A percentile compares a stretch with the other conserved stretches of the same genome.
Conservation (phyloP, 2,888 invertebrate genomes). For the Eudemis profundana region DNA sequence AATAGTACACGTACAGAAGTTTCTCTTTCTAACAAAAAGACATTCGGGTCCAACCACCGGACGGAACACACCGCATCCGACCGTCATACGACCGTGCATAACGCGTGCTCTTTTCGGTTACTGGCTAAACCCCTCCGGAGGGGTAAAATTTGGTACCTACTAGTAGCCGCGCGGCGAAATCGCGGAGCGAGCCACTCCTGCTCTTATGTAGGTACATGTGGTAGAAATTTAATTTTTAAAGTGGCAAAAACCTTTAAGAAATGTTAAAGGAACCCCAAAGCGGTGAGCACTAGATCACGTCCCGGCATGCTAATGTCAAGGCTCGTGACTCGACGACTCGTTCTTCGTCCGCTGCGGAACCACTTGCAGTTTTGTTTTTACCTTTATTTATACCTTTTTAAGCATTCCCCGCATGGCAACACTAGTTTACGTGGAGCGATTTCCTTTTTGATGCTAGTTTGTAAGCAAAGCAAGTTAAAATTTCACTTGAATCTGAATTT, state of each 20-base stretch:
- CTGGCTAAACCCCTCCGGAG: no score
- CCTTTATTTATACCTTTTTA: constrained; percentile 30
- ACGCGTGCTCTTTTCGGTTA: no score
- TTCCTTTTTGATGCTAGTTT: constrained; percentile 34
- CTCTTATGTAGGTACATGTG: no score
- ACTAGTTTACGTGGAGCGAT: constrained; percentile 27
- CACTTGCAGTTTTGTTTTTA: constrained; percentile 35
- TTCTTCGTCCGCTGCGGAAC: constrained; percentile 15
- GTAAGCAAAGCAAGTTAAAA: constrained; percentile 3
- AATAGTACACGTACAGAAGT: no score
- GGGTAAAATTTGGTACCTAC: no score
- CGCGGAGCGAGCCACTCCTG: no score
- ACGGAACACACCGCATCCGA: no score
- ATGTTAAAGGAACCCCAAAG: constrained; percentile 21
- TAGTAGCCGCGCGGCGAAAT: no score
- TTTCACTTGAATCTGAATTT: constrained; percentile 27
- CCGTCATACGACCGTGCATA: no score
- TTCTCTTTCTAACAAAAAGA: no score
- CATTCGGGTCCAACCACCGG: no score
- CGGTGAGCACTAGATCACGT: constrained; percentile 36
- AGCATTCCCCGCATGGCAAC: constrained; percentile 14
- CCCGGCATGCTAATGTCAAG: constrained; percentile 39
- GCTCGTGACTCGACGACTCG: constrained; percentile 29
- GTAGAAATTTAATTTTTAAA: no score
- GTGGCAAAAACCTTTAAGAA: background rate